Evolutionary conservation across 92 coral and sea anemone species (phyloP), one percentile per base, ranked within the genome.

Genomic region (Phenganax marumi): DNA sequence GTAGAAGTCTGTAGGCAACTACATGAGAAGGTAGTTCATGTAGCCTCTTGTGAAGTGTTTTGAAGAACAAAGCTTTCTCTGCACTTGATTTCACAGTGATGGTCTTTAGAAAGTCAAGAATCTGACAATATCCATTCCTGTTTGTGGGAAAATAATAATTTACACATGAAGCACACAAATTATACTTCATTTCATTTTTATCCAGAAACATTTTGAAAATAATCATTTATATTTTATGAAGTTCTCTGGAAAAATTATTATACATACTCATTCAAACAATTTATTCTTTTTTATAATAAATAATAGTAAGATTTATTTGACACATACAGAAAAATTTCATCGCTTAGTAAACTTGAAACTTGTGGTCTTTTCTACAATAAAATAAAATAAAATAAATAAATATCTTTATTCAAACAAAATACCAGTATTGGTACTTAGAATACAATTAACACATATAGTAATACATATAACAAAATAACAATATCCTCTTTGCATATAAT

Each of bases 11-110:
- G 58, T 83, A 87, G 26, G 99, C 97, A 55, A 92, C 88, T 46
- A 96, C 75, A 73, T 84, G 87, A 17, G 96, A 80, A 7, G 97
- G 92, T 61, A 96, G 84, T 70, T 87, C 85, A 58, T 89, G 86
- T 52, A 96, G 81, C 60, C 90, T 96, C 61, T 81, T 72, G 61
- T 89, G 95, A 19, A 96, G 87, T 50, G 80, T 93, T 96, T 95
- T 91, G 88, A 96, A 96, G 79, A 96, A 96, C 53, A 87, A 86
- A 12, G 90, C 96, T 73, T 96, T 96, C 72, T 91, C 97, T 21
- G 86, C 90, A 82, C 89, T 92, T 33, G 84, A 77, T 84, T 96
- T 96, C 70, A 96, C 86, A 8, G 98, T 96, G 53, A 96, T 96
- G 54, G 91, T 91, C 77, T 89, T 92, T 23, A 92, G 86, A 60